Base-by-base conservation (phyloP, 2,113 vertebrate genomes). In the Thunnus thynnus region DNA sequence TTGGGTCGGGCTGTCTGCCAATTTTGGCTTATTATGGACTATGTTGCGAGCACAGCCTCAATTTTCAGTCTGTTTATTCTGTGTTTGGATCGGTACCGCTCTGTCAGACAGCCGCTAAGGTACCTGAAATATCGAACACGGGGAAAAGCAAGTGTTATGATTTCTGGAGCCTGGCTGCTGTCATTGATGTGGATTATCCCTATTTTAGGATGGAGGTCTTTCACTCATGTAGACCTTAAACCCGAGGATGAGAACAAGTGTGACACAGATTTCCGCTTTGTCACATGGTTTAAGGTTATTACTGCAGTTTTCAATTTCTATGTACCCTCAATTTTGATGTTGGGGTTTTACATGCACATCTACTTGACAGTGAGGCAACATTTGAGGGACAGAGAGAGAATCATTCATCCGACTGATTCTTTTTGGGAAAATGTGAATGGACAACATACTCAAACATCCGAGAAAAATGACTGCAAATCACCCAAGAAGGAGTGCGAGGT, bases 11-110 rank as follows among this genome's bases (percentile, higher is more conserved):
- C 94, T 0, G 90, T 96, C 44, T 99, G 98, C 72, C 95, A 96
- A 67, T 99, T 99, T 85, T 99, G 98, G 98, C 92, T 99, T 6
- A 98, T 98, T n/a, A 97, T 98, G 97, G 98, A 99, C 78, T 99
- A 99, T 0, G 97, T 99, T 55, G 98, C 98, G 13, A 97, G 97
- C 89, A 99, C 98, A 0, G 97, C 98, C 0, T 99, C 98, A 0
- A 99, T 99, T 44, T 98, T 99, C 82, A 99, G 95, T 17, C 93
- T 99, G 71, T 97, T 99, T 76, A 95, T 98, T 52, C 69, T 99
- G 58, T 99, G 98, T 86, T 78, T 99, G 52, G 98, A 99, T 79
- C 94, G 98, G 11, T 99, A 98, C 60, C 97, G 96, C 46, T 99
- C 98, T 0, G 96, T 99, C 36, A 96, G 94, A 78, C 96, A 97